Evolutionary conservation across 92 coral and sea anemone species (phyloP).

Genomic region (Phenganax marumi): DNA sequence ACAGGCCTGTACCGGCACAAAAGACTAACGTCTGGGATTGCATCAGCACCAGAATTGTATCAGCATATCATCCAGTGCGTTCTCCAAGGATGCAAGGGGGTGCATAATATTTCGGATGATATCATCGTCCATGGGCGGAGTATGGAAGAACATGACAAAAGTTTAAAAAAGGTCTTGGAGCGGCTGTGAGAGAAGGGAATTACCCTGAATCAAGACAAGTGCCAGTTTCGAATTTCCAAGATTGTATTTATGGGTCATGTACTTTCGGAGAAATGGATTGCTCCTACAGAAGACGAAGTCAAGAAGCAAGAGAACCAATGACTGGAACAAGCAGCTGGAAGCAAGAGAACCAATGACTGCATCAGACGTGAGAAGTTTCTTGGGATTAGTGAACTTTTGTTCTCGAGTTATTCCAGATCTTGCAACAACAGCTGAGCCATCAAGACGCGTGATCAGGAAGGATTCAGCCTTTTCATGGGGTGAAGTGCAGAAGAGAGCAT

Average conservation of each 20-base stretch:
- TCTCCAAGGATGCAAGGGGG: constrained; percentile 21
- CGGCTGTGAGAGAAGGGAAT: not conserved
- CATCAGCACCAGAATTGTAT: constrained; percentile 29
- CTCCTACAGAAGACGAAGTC: constrained; percentile 7
- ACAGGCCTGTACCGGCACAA: constrained; percentile 13
- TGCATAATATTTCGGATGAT: constrained; percentile 25
- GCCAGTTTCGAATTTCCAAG: constrained; percentile 9
- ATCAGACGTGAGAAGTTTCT: constrained; percentile 28
- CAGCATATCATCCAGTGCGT: constrained; percentile 34
- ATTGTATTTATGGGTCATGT: not conserved
- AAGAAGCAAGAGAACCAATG: too few relatives aligned
- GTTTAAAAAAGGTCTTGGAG: constrained; percentile 8
- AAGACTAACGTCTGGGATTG: constrained; percentile 20
- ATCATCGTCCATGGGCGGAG: constrained; percentile 23
- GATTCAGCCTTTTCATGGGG: constrained; percentile 1
- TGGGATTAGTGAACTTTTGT: constrained; percentile 25
- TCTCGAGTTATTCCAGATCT: too few relatives aligned
- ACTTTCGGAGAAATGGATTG: constrained; percentile 15
- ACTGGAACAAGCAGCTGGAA: constrained; percentile 10
- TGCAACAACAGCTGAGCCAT: constrained; percentile 30
- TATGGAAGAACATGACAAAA: constrained; percentile 5
- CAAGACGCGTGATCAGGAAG: not conserved
- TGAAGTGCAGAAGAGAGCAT: constrained; percentile 6
- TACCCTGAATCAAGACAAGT: constrained; percentile 14
- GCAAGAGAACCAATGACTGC: constrained; percentile 1